phyloP scores from a whole-genome alignment of 2,888 invertebrate species.

The Eucera pruinosa region DNA sequence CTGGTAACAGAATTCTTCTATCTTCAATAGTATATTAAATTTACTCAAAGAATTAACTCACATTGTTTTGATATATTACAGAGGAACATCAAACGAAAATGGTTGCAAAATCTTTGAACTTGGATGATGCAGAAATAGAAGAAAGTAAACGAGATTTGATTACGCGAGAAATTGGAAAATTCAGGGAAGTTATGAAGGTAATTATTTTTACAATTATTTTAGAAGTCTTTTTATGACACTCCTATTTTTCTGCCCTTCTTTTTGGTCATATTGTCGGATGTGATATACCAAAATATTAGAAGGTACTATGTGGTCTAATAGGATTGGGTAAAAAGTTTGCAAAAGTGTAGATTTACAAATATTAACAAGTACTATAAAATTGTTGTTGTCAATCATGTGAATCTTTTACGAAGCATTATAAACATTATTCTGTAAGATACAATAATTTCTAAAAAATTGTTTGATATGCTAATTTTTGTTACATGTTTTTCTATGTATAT shows the following conservation, averaged over 20 bases:
- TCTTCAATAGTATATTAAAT: neutral
- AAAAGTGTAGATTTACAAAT: constrained; percentile 35
- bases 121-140: constrained; percentile 95
- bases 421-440: constrained; percentile 51
- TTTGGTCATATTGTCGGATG: constrained; percentile 53
- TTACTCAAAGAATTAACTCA: constrained; percentile 4
- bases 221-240: constrained; percentile 44
- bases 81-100: constrained; percentile 86
- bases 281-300: constrained; percentile 54
- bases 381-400: constrained; percentile 42
- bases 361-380: constrained; percentile 32
- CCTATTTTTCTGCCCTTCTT: constrained; percentile 58
- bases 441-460: constrained; percentile 6
- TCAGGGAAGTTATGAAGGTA: constrained; percentile 99
- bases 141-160: constrained; percentile 98
- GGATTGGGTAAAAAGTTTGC: constrained; percentile 45
- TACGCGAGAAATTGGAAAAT: constrained; percentile 98
- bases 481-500: constrained; percentile 4
- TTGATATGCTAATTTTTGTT: constrained; percentile 12
- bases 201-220: constrained; percentile 76
- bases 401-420: constrained; percentile 60
- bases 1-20: constrained; percentile 72
- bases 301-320: constrained; percentile 55
- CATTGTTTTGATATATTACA: constrained; percentile 73
- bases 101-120: constrained; percentile 81